Percentiles rank a stretch among this genome's conserved stretches.
Evolutionary conservation across 2,797 vertebrate genomes (phyloP).

Genomic region (Scolopax bukidnonensis): DNA sequence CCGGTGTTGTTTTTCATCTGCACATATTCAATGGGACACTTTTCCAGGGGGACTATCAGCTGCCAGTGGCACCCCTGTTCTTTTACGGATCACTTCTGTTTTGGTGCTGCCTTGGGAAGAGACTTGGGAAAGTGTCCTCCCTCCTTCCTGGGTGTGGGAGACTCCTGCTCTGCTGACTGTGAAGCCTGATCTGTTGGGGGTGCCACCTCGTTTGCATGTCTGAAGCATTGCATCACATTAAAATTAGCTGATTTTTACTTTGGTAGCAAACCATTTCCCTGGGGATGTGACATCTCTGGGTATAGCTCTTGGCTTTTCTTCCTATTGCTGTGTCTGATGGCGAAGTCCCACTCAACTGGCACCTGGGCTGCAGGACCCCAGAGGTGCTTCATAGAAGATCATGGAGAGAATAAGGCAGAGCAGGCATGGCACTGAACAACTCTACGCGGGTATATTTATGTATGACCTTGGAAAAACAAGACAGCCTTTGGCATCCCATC

Average conservation of each 20-base stretch:
- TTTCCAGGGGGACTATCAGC: not conserved
- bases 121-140: not conserved
- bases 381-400: not conserved
- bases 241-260: not conserved
- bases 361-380: not conserved
- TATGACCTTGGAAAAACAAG: slow-evolving; percentile 26
- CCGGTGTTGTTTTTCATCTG: not conserved
- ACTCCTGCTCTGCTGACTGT: rapidly evolving
- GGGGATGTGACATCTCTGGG: not conserved
- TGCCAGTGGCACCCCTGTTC: not conserved
- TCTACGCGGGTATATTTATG: not conserved
- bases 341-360: not conserved
- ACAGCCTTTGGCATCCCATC: not conserved
- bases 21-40: not conserved
- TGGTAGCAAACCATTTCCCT: not conserved
- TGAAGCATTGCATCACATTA: not conserved
- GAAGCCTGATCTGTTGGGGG: not conserved
- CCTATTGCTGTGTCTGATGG: not conserved
- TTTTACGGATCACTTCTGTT: not conserved
- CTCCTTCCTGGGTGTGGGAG: not conserved
- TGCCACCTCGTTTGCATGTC: not conserved
- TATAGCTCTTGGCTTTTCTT: not conserved
- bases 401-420: not conserved
- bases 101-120: not conserved
- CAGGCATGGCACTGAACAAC: not conserved